Evolutionary conservation across 2,888 invertebrate genomes (phyloP).

Genomic region (Sinotaia quadrata): DNA sequence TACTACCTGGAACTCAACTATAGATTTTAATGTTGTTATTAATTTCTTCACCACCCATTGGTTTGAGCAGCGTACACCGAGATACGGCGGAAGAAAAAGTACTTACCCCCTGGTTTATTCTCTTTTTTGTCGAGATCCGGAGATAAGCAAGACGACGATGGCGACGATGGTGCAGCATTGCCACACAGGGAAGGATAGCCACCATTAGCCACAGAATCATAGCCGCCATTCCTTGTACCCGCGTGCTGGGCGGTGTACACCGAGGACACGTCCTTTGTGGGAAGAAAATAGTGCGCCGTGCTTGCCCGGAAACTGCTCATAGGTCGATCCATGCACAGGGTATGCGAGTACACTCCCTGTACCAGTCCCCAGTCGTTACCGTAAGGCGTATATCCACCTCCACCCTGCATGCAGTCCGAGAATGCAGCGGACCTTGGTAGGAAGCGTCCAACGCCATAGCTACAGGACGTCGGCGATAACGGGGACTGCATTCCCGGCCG

Average conservation of each 20-base stretch:
- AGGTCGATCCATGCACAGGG: slow-evolving; percentile 22
- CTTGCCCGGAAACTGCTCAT: slow-evolving; percentile 20
- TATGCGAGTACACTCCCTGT: slow-evolving; percentile 30
- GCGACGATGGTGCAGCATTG: slow-evolving; percentile 30
- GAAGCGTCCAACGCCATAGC: slow-evolving; percentile 36
- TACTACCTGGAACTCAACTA: too few species aligned
- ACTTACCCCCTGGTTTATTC: slow-evolving; percentile 36
- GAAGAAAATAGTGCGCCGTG: slow-evolving; percentile 28
- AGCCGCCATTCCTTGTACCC: slow-evolving; percentile 22
- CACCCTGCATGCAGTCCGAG: slow-evolving; percentile 39
- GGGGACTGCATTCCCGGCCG: slow-evolving; percentile 22
- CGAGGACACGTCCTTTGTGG: slow-evolving; percentile 22
- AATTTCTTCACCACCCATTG: too few species aligned
- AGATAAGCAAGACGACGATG: slow-evolving; percentile 33
- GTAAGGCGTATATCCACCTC: slow-evolving; percentile 33
- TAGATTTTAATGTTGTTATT: too few species aligned
- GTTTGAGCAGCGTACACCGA: too few species aligned
- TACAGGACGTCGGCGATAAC: slow-evolving; percentile 30
- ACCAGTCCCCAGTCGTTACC: slow-evolving; percentile 34
- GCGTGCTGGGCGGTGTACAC: slow-evolving; percentile 27
- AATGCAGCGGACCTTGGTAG: slow-evolving; percentile 33
- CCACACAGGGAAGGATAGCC: slow-evolving; percentile 35
- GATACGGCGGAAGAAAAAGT: neutral
- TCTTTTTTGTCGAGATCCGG: slow-evolving; percentile 40
- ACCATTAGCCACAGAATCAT: slow-evolving; percentile 22